These are phyloP conservation scores for Bruchidius siliquastri DNA, from an alignment of 2,888 invertebrate genomes.

Conservation along the genomic window DNA sequence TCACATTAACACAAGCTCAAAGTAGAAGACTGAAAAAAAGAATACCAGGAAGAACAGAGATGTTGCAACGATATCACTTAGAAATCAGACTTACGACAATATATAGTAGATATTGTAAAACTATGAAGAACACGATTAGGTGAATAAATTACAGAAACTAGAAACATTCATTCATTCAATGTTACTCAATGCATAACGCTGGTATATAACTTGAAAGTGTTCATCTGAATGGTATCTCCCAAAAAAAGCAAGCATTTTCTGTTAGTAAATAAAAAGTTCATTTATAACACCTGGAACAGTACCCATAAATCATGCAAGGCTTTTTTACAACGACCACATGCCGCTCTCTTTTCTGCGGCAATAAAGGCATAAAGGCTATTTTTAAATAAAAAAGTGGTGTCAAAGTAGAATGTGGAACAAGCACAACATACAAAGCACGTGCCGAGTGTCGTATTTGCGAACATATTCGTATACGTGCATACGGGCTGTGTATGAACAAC, in stretches of 20 bases:
- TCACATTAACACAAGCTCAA: no score
- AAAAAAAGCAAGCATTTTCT: background rate
- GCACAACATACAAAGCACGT: background rate
- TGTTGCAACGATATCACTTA: no score
- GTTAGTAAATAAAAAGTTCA: background rate
- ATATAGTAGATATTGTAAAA: no score
- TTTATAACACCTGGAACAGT: background rate
- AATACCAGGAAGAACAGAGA: no score
- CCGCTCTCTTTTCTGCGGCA: background rate
- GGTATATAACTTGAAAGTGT: no score
- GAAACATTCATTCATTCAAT: no score
- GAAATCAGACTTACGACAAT: no score
- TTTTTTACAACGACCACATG: background rate
- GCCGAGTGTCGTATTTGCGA: background rate
- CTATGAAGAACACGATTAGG: no score
- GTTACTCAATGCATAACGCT: no score
- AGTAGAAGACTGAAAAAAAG: no score
- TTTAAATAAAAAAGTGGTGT: background rate
- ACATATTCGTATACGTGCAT: background rate
- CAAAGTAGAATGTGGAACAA: background rate
- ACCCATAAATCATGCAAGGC: background rate
- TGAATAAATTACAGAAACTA: no score
- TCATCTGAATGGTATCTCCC: no score
- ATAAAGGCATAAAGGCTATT: background rate
- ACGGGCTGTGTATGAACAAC: background rate